These are phyloP conservation scores for Ichneumon xanthorius DNA, from an alignment of 2,888 invertebrate genomes.

Conservation along the genomic window DNA sequence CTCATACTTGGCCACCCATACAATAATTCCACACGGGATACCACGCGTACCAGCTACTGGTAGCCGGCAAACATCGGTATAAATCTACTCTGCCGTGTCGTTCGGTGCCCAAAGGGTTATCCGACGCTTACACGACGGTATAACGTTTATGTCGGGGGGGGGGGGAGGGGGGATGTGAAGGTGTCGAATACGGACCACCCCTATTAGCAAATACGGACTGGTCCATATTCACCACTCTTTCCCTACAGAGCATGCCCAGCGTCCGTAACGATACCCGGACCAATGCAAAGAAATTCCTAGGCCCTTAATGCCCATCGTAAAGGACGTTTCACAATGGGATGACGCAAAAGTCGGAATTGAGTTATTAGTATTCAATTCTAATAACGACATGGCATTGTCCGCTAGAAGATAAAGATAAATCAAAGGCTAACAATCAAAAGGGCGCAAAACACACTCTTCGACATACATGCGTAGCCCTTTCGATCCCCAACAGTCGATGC, in stretches of 20 bases:
- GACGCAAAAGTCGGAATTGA: neutral
- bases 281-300: neutral
- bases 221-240: neutral
- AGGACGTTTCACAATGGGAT: neutral
- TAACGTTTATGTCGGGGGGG: neutral
- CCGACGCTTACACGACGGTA: neutral
- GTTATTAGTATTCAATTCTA: neutral
- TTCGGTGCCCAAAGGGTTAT: neutral
- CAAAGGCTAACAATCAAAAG: neutral
- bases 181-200: neutral
- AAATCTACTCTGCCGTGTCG: neutral
- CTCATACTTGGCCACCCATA: conserved; percentile 21
- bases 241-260: neutral
- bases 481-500: neutral
- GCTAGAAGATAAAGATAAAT: neutral
- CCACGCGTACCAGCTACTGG: neutral
- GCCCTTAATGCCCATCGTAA: neutral
- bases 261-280: neutral
- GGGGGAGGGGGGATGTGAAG: neutral
- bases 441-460: neutral
- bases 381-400: neutral
- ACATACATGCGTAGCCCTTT: neutral
- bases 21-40: conserved; percentile 14
- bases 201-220: neutral
- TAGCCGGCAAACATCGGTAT: conserved; percentile 1